phyloP scores from a whole-genome alignment of 2,797 vertebrate species.

The Enteromius thamalakanensis region DNA sequence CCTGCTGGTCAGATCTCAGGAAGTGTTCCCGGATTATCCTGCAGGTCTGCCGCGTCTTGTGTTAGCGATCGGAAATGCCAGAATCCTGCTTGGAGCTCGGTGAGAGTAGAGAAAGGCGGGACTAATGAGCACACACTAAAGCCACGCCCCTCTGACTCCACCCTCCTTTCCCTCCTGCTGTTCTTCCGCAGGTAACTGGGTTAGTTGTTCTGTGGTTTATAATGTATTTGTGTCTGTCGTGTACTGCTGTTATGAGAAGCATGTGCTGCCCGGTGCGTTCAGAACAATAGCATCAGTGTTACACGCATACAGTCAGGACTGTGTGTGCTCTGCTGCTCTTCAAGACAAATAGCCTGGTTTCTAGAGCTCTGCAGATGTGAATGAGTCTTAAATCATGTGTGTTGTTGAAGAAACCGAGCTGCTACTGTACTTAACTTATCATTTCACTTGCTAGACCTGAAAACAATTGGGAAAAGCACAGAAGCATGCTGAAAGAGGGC shows the following conservation, averaged over 20 bases:
- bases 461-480: not conserved
- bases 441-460: not conserved
- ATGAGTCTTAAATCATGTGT: not conserved
- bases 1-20: constrained; percentile 7
- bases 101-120: not conserved
- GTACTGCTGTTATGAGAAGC: constrained; percentile 40
- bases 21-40: not conserved
- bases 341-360: not conserved
- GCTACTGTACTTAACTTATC: not conserved
- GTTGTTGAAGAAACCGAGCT: not conserved
- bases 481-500: not conserved
- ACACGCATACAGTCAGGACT: constrained; percentile 2
- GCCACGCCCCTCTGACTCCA: constrained; percentile 49
- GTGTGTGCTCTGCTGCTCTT: not conserved
- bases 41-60: not conserved
- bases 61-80: not conserved
- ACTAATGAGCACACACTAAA: not conserved
- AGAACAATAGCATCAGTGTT: constrained; percentile 54
- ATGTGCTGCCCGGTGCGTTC: constrained; percentile 29
- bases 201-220: not conserved
- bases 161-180: constrained; percentile 50
- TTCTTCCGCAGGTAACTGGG: constrained; percentile 55
- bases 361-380: not conserved
- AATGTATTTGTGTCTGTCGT: not conserved
- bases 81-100: not conserved